Conservation (phyloP, 2,113 vertebrate species). For the Acinonyx jubatus region DNA sequence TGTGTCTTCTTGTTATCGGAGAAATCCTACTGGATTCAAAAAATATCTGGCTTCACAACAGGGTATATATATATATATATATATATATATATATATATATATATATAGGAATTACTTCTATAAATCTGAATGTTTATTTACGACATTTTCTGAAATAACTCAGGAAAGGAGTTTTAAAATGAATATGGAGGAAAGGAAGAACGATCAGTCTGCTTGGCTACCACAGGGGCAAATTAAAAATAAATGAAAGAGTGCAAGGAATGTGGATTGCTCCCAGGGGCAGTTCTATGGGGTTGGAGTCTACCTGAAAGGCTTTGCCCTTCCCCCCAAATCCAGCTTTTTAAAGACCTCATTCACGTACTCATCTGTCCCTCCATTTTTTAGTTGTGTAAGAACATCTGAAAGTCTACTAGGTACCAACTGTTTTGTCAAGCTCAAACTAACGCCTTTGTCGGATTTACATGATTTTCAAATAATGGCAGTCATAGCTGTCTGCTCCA, state of each 20-base stretch:
- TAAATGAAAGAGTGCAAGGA: background rate
- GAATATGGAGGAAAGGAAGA: background rate
- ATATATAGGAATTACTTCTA: background rate
- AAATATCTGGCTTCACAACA: background rate
- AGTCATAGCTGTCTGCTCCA: background rate
- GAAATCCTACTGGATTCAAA: background rate
- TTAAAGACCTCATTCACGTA: background rate
- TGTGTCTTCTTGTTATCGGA: background rate
- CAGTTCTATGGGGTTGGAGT: background rate
- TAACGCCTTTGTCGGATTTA: background rate
- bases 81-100: too few species aligned
- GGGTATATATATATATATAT: too few species aligned
- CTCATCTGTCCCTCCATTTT: background rate
- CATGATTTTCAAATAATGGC: background rate
- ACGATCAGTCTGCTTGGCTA: background rate
- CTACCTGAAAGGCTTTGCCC: background rate
- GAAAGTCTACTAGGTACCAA: background rate
- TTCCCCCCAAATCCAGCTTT: background rate
- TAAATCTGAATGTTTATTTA: constrained; percentile 35
- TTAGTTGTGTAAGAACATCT: background rate
- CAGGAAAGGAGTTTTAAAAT: background rate
- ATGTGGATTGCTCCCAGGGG: background rate
- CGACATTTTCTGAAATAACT: background rate
- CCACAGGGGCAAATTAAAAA: background rate
- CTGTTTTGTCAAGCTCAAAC: background rate